Evolutionary conservation across 2,888 invertebrate genomes (phyloP), one percentile per base, ranked within the genome.

Genomic region (Phanerotoma sp.): DNA sequence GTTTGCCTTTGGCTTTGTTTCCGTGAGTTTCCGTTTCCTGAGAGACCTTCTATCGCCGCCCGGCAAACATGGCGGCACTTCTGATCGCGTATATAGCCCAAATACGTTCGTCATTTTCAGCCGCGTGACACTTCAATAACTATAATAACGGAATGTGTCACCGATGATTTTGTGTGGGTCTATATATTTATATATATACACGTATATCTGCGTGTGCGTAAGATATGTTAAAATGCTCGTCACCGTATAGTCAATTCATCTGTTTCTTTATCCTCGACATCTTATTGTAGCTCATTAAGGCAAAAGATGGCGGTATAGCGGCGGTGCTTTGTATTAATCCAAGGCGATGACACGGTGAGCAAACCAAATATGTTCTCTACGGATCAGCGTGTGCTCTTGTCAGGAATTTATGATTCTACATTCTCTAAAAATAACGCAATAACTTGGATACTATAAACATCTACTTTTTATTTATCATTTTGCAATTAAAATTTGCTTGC

Each of bases 11-110:
- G 69, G 68, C 70, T 74, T 75, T 73, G 74, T 77, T 77, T 76
- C 74, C 74, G 73, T 62, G 73, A 73, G 71, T 75, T 76, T 76
- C 75, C 76, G 75, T 74, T 76, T 76, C 74, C 71, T 72, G 72
- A 66, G 64, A 51, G 51, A 58, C 47, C 46, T 47, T 51, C 63
- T 66, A 65, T 70, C 66, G 62, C 58, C 59, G 55, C 55, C 59
- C 61, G 16, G 71, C 62, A 72, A 75, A 76, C 70, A 73, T 66
- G 68, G 73, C 76, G 75, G 76, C 65, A 51, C 69, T 70, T 70
- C 73, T 70, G 68, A 68, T 66, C 65, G 60, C 62, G n/a, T n/a
- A 54, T 66, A 16, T 28, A 28, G 15, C 16, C 10, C 15, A 22
- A 44, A 16, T 18, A 15, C 15, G 33, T 44, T 30, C 18, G 22